A percentile compares a stretch with the other conserved stretches of the same genome.
These are phyloP conservation scores for Trochalopteron elliotii DNA, from an alignment of 2,113 vertebrate genomes.

Conservation along the genomic window DNA sequence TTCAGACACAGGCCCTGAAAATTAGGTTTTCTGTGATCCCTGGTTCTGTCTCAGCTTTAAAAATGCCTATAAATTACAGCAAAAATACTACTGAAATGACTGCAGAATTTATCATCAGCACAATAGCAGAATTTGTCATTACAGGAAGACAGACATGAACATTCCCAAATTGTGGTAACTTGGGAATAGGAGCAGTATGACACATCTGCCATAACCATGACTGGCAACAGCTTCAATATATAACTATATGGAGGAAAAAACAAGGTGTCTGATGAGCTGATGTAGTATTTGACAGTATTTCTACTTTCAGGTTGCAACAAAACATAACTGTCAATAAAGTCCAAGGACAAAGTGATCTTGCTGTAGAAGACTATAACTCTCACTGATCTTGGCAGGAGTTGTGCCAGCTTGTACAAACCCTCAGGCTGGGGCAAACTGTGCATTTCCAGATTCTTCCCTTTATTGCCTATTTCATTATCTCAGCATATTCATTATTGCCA, in stretches of 20 bases:
- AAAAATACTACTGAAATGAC: neutral
- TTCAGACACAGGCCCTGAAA: neutral
- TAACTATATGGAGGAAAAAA: accelerated
- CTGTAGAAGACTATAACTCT: neutral
- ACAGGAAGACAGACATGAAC: neutral
- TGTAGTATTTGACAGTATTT: neutral
- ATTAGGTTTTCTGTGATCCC: neutral
- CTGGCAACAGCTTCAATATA: neutral
- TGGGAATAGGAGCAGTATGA: neutral
- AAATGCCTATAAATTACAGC: neutral
- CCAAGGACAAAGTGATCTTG: neutral
- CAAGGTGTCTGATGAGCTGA: neutral
- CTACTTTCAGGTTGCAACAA: neutral
- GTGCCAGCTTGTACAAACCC: neutral
- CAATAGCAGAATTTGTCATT: neutral
- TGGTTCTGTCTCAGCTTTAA: neutral
- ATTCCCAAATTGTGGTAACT: neutral
- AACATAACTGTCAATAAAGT: neutral
- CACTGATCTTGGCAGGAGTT: neutral
- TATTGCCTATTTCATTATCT: neutral
- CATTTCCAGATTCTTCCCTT: neutral
- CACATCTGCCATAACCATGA: neutral
- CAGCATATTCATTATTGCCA: neutral
- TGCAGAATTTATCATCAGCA: neutral
- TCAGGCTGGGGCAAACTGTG: neutral